Percentiles rank a stretch among this genome's conserved stretches.
These are phyloP conservation scores for Kradibia gibbosae DNA, from an alignment of 1,140 invertebrate species.

Conservation along the genomic window DNA sequence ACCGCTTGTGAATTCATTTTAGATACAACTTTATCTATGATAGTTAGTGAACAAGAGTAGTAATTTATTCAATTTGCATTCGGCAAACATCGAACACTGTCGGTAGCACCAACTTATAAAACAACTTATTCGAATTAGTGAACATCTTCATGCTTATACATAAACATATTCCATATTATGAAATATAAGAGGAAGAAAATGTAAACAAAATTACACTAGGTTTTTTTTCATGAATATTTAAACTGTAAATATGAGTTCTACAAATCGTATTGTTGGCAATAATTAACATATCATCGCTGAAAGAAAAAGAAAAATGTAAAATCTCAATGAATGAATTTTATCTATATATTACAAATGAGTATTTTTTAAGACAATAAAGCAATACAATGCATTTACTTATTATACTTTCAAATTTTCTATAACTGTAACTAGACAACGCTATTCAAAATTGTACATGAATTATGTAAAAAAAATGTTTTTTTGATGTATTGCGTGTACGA, in stretches of 20 bases:
- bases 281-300: neutral
- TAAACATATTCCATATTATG: neutral
- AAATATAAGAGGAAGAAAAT: neutral
- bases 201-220: neutral
- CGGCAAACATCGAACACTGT: too few relatives aligned
- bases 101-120: too few relatives aligned
- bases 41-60: too few relatives aligned
- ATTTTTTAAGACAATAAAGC: neutral
- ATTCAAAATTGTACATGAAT: neutral
- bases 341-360: neutral
- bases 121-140: neutral
- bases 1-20: neutral
- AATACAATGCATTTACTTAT: conserved; percentile 4
- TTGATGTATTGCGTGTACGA: neutral
- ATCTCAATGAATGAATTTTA: neutral
- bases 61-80: too few relatives aligned
- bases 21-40: neutral
- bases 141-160: neutral
- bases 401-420: neutral
- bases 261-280: neutral
- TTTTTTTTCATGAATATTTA: neutral
- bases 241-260: neutral
- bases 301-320: conserved; percentile 10
- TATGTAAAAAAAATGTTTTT: neutral
- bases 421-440: neutral